Base-by-base conservation (phyloP, 1,140 invertebrate genomes). In the Zaprionus africanus region DNA sequence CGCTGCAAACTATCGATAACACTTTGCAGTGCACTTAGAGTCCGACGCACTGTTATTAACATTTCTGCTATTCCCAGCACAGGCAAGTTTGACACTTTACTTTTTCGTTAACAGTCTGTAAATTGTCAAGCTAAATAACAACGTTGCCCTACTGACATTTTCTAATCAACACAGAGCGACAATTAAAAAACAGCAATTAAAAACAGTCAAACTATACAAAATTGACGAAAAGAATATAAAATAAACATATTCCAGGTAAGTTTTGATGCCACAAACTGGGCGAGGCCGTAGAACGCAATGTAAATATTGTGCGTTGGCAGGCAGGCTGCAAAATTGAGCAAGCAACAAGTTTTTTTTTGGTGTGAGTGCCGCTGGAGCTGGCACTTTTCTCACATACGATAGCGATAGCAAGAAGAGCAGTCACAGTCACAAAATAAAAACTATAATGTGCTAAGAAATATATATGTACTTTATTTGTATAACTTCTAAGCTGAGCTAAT, bases 291-390 rank as follows among this genome's bases (percentile, higher is more conserved):
- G 17, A 43, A 26, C 58, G 12, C 57, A 73, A 62, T 65, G 81
- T 78, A 83, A 83, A 76, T 75, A 73, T 36, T 51, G 73, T 78
- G 67, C 60, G 82, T 81, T 86, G 82, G 82, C 82, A 82, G 17
- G 15, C 67, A 51, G 64, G 58, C 62, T 62, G 69, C 62, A 19
- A 51, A 64, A 51, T 72, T 73, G 31, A n/a, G 66, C 64, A 51
- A 75, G 83, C 83, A 87, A 87, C 83, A 87, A 87, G 83, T 82
- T 69, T 78, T 51, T 78, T 59, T 61, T 61, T 72, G 54, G 34
- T 69, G 41, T 57, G 53, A 28, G 66, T 65, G 62, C 68, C 51
- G 57, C 36, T 38, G 64, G 82, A 69, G 83, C 70, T 87, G 81
- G 46, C 82, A 62, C 63, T 76, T 59, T 56, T 54, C 43, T 73